Percentiles rank a stretch among this genome's conserved stretches.
phyloP scores from a whole-genome alignment of 2,888 invertebrate species.

The Erebia epiphron region DNA sequence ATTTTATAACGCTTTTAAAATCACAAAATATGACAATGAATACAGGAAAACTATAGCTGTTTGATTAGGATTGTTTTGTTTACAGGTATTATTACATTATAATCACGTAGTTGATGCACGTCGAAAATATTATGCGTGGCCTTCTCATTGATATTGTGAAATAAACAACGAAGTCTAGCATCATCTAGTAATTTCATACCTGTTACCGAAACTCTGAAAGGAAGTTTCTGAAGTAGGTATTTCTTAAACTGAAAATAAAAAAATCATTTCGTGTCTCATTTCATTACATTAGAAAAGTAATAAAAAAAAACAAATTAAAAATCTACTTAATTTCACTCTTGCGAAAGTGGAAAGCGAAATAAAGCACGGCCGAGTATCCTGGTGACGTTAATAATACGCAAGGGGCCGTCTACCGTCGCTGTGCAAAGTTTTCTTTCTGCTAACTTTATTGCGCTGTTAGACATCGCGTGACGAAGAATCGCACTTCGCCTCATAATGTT shows the following conservation, averaged over 20 bases:
- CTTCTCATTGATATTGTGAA: no score
- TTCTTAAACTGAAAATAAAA: neutral
- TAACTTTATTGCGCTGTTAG: constrained; percentile 80
- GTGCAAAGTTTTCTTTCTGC: constrained; percentile 75
- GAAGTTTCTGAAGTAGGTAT: neutral
- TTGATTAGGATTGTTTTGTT: no score
- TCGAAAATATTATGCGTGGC: no score
- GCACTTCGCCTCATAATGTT: constrained; percentile 66
- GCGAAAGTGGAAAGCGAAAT: constrained; percentile 27
- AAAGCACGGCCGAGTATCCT: constrained; percentile 48
- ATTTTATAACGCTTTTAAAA: no score
- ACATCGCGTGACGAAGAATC: constrained; percentile 75
- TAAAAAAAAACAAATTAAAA: constrained; percentile 12
- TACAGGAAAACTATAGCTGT: no score
- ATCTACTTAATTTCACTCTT: constrained; percentile 14
- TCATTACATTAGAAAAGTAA: constrained; percentile 7
- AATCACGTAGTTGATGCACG: no score
- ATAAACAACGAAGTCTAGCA: no score
- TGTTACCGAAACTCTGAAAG: neutral
- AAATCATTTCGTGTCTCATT: neutral
- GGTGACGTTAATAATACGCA: constrained; percentile 76
- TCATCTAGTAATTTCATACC: neutral
- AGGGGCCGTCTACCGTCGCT: constrained; percentile 63
- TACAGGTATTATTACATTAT: no score
- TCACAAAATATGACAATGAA: no score